phyloP scores from a whole-genome alignment of 2,888 invertebrate species.

The Ennomos fuscantarius region DNA sequence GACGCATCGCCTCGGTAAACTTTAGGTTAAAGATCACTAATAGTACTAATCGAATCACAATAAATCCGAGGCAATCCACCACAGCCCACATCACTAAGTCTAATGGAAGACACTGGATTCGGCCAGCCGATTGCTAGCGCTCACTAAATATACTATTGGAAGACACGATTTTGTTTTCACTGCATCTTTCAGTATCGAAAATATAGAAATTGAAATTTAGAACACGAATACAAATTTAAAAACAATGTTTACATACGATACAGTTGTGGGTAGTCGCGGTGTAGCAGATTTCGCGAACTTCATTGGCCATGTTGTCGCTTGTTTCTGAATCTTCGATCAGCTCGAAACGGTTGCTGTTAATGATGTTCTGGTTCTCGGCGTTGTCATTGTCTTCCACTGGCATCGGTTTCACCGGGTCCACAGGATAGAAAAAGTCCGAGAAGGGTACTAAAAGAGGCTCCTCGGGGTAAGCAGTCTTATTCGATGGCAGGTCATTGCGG shows the following conservation, averaged over 20 bases:
- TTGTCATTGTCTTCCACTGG: constrained; percentile 74
- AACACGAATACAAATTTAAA: constrained; percentile 57
- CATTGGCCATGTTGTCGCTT: constrained; percentile 85
- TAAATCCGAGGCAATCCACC: constrained; percentile 47
- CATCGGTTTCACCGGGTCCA: constrained; percentile 74
- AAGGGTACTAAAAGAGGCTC: constrained; percentile 74
- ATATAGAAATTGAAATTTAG: constrained; percentile 42
- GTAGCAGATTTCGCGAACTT: constrained; percentile 84
- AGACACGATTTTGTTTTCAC: constrained; percentile 84
- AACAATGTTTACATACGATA: constrained; percentile 79
- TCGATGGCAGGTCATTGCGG: constrained; percentile 77
- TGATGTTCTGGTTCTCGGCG: constrained; percentile 77
- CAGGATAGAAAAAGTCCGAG: constrained; percentile 73
- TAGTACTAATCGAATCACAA: constrained; percentile 56
- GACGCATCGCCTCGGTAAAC: constrained; percentile 51
- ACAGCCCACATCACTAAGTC: constrained; percentile 69
- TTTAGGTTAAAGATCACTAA: constrained; percentile 48
- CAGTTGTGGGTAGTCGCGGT: constrained; percentile 64
- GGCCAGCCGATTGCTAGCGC: constrained; percentile 54
- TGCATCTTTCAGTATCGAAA: constrained; percentile 69
- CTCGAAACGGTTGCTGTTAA: constrained; percentile 73
- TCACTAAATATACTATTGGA: constrained; percentile 77
- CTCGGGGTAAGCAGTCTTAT: constrained; percentile 76
- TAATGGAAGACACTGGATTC: constrained; percentile 78
- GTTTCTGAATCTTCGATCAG: constrained; percentile 74